Evolutionary conservation across 2,888 invertebrate genomes (phyloP), one percentile per base, ranked within the genome.

Genomic region (Tenthredo distinguenda): DNA sequence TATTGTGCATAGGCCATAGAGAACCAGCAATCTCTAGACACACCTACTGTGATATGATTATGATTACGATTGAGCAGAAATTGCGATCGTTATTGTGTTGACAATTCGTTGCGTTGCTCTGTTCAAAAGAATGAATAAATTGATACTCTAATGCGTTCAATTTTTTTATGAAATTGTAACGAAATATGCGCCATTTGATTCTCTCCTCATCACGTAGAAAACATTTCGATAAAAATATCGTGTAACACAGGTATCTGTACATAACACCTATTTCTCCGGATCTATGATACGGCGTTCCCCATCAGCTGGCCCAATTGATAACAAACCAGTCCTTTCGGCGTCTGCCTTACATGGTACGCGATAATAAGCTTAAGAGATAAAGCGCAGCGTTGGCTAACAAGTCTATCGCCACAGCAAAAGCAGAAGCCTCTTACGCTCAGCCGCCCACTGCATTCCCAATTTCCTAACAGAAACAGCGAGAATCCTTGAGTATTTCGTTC

Each of bases 321-420:
- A 62, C 58, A n/a, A 40, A 58, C 58, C 58, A 62, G 62, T 81
- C 62, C 58, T 62, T 81, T 81, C 43, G 40, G 62, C 62, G 81
- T 21, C 15, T 40, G 81, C 40, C 81, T 58, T 21, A 81, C 26
- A 40, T 58, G 26, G 10, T 26, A 31, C 50, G 81, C 86, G 87
- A 86, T 89, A 89, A 89, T 89, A 88, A 88, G 89, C 87, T 89
- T 87, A 87, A 58, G 68, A 58, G 81, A 81, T 81, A 81, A 81
- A 81, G 37, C 79, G 79, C 58, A 58, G 37, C 62, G 62, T 62
- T 88, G 90, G 90, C 91, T 91, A 91, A 91, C 91, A 90, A 91
- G 91, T 89, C 91, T 91, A 91, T 91, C 91, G 90, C 89, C 89
- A 87, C 88, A 88, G 89, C 88, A 84, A 89, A 90, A 87, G 90